A percentile compares a stretch with the other conserved stretches of the same genome.
These are phyloP conservation scores for Conomelus anceps DNA, from an alignment of 2,888 invertebrate genomes.

Conservation along the genomic window DNA sequence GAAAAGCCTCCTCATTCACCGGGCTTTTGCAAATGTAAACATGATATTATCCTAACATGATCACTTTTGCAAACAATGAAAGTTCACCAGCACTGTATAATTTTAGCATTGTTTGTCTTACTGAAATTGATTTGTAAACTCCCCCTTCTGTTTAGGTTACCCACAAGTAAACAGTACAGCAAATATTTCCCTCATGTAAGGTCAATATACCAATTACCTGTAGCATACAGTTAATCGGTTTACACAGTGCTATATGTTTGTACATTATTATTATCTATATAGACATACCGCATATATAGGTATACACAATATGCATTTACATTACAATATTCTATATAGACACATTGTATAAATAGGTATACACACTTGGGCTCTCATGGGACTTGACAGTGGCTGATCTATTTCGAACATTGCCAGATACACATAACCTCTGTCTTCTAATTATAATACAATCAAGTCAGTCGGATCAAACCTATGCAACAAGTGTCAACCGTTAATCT, in stretches of 20 bases:
- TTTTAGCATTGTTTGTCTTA: background rate
- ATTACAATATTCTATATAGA: background rate
- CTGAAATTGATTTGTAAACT: background rate
- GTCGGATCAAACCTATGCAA: background rate
- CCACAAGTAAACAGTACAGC: background rate
- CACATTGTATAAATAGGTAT: background rate
- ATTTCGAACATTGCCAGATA: background rate
- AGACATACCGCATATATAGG: background rate
- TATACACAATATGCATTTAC: no score
- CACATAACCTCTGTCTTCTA: background rate
- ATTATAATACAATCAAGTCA: background rate
- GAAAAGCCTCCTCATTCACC: no score
- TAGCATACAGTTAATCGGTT: background rate
- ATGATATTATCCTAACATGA: background rate
- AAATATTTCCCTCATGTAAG: background rate
- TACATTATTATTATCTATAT: background rate
- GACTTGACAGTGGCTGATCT: background rate
- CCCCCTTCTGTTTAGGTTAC: background rate
- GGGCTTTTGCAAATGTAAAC: no score
- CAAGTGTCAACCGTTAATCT: background rate
- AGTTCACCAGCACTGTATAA: background rate
- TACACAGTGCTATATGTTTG: background rate
- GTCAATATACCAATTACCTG: background rate
- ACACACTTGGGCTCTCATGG: background rate
- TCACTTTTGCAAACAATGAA: background rate